phyloP scores from a whole-genome alignment of 2,888 invertebrate species.

The Mimumesa dahlbomi region DNA sequence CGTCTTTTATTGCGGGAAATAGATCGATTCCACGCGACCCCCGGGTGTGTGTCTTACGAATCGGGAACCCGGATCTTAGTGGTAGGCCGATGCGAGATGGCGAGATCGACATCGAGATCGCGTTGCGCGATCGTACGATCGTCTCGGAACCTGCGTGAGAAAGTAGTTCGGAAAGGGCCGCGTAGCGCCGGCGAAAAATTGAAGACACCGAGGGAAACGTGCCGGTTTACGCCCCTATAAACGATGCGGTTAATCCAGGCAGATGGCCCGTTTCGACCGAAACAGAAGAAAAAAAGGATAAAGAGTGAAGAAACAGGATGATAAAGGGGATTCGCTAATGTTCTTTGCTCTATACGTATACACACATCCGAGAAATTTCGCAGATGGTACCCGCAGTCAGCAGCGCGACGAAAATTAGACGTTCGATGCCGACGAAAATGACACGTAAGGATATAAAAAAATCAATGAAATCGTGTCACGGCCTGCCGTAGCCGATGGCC shows the following conservation, averaged over 20 bases:
- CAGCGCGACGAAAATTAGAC: slow-evolving; percentile 36
- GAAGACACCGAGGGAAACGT: not conserved
- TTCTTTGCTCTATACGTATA: slow-evolving; percentile 1
- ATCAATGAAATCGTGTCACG: slow-evolving; percentile 48
- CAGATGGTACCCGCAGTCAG: slow-evolving; percentile 26
- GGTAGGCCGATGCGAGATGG: too few relatives aligned
- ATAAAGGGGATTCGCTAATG: slow-evolving; percentile 13
- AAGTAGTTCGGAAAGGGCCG: too few relatives aligned
- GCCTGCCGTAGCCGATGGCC: slow-evolving; percentile 1
- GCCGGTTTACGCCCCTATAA: slow-evolving; percentile 1
- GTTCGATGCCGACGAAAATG: slow-evolving; percentile 10
- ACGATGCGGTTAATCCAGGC: slow-evolving; percentile 44
- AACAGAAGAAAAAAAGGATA: not conserved
- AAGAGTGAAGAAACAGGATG: not conserved
- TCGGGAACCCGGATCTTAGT: too few relatives aligned
- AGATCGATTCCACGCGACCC: too few relatives aligned
- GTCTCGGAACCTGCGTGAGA: not conserved
- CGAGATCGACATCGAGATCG: too few relatives aligned
- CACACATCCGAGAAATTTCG: not conserved
- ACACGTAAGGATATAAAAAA: not conserved
- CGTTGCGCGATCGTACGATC: too few relatives aligned
- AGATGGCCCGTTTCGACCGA: slow-evolving; percentile 41
- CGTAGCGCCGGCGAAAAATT: not conserved
- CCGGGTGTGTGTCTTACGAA: too few relatives aligned
- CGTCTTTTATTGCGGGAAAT: too few relatives aligned